phyloP scores from a whole-genome alignment of 2,888 invertebrate genomes.

The Petrophora chlorosata region DNA sequence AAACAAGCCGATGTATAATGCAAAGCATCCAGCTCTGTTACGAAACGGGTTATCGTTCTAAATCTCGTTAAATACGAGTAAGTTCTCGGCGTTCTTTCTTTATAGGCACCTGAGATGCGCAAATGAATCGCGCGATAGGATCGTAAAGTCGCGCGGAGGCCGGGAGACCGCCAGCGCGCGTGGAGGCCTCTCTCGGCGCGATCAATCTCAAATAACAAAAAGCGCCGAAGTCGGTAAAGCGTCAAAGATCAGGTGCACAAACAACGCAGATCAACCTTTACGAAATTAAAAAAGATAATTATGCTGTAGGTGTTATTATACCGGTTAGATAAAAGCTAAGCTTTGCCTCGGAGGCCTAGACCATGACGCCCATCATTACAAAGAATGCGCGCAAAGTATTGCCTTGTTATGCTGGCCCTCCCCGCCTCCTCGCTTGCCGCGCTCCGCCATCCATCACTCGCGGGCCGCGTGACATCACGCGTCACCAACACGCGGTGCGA shows the following conservation, averaged over 20 bases:
- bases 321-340: too few species aligned
- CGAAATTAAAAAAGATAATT: too few species aligned
- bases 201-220: neutral
- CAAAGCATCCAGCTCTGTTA: neutral
- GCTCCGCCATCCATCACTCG: neutral
- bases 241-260: too few species aligned
- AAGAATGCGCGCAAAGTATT: neutral
- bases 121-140: neutral
- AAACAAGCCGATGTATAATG: neutral
- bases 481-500: slow-evolving; percentile 4
- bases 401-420: neutral
- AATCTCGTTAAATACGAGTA: neutral
- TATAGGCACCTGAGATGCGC: neutral
- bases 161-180: neutral
- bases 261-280: too few species aligned
- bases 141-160: too few species aligned
- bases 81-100: too few species aligned
- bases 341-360: too few species aligned
- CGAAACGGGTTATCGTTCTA: neutral
- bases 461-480: neutral
- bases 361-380: neutral
- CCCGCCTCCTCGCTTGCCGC: neutral
- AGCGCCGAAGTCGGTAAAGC: neutral
- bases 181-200: neutral
- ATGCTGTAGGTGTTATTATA: too few species aligned